Evolutionary conservation across 2,797 vertebrate genomes (phyloP).

Genomic region (Babyrousa celebensis): DNA sequence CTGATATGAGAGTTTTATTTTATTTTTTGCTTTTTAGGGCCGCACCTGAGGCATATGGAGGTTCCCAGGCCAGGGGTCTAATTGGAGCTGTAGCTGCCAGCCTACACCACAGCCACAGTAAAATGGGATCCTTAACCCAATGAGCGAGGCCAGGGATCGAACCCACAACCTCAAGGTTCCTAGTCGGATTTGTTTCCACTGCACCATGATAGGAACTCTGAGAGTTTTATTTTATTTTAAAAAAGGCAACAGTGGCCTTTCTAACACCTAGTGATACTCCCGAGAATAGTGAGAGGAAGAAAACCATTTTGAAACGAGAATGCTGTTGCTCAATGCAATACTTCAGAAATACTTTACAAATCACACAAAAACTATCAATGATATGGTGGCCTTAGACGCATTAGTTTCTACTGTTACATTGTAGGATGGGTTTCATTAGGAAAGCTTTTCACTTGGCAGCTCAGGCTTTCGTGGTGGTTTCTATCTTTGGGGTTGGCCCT

Average conservation of each 20-base stretch:
- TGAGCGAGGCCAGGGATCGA: no score
- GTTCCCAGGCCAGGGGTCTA: no score
- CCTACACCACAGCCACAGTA: no score
- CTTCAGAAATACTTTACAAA: conserved; percentile 14
- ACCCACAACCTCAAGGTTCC: no score
- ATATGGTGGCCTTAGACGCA: neutral
- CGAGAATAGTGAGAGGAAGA: neutral
- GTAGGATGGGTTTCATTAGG: neutral
- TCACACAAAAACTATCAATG: neutral
- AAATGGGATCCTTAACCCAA: no score
- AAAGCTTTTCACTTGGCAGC: neutral
- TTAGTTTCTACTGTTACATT: neutral
- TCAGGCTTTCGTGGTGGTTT: neutral
- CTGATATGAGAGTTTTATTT: neutral
- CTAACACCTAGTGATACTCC: neutral
- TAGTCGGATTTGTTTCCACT: no score
- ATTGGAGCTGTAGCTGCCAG: no score
- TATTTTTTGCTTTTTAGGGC: neutral
- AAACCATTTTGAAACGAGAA: conserved; percentile 23
- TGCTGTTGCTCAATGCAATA: neutral
- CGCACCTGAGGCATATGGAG: no score
- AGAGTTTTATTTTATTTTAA: no score
- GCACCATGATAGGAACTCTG: no score
- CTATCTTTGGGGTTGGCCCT: neutral
- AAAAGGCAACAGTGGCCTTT: neutral